Conservation (phyloP, 2,888 invertebrate species). For the Iphiclides podalirius region DNA sequence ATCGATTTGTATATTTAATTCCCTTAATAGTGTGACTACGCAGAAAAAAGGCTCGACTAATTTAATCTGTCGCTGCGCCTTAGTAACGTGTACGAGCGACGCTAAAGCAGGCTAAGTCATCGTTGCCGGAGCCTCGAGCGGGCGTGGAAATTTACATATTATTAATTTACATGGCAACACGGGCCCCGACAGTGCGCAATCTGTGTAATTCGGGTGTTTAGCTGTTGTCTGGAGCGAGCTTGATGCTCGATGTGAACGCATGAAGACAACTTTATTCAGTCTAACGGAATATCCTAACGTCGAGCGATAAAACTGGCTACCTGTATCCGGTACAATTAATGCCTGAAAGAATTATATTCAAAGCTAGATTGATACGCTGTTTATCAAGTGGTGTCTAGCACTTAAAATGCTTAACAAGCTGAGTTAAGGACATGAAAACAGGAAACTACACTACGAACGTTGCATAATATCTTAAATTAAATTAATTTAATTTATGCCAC, state of each 20-base stretch:
- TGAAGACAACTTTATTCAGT: constrained; percentile 36
- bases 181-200: constrained; percentile 56
- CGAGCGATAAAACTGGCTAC: no score
- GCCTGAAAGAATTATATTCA: no score
- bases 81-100: constrained; percentile 24
- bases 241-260: constrained; percentile 22
- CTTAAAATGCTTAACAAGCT: no score
- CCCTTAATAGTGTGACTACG: no score
- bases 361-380: no score
- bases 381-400: no score
- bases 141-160: constrained; percentile 72
- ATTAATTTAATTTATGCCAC: no score
- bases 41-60: neutral
- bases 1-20: no score
- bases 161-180: constrained; percentile 71
- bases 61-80: constrained; percentile 16
- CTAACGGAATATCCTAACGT: constrained; percentile 10
- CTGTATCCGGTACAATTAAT: no score
- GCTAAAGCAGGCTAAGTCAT: constrained; percentile 48
- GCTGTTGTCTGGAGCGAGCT: constrained; percentile 42
- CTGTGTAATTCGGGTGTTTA: constrained; percentile 71
- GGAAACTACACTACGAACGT: no score
- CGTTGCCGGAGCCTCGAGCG: constrained; percentile 39
- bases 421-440: no score
- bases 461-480: no score